Evolutionary conservation across 2,113 vertebrate genomes (phyloP).

Genomic region (Chloroceryle aenea): DNA sequence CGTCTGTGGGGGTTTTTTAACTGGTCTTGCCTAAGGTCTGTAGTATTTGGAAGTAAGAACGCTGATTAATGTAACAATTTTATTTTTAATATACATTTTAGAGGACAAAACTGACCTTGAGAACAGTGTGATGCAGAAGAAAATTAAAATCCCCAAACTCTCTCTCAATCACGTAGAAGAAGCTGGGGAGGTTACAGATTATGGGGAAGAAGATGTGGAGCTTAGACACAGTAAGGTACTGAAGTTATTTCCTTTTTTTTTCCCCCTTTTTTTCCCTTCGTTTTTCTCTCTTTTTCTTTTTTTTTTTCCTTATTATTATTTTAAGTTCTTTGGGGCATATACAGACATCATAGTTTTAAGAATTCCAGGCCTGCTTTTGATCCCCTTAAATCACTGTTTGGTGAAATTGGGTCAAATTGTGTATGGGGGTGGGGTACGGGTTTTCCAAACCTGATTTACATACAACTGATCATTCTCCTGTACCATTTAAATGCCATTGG

Average conservation of each 20-base stretch:
- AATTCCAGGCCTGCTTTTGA: slow-evolving; percentile 43
- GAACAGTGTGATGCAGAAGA: slow-evolving; percentile 99
- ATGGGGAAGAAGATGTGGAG: slow-evolving; percentile 92
- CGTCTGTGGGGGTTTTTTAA: background rate
- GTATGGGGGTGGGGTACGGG: background rate
- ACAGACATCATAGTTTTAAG: background rate
- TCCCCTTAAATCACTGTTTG: background rate
- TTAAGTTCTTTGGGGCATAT: background rate
- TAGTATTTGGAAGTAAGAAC: slow-evolving; percentile 54
- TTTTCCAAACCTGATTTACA: background rate
- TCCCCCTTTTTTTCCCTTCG: background rate
- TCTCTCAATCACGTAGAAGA: slow-evolving; percentile 91
- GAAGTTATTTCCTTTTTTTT: slow-evolving; percentile 51
- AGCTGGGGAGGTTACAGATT: slow-evolving; percentile 89
- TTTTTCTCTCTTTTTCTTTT: background rate
- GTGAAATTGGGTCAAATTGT: slow-evolving; percentile 15
- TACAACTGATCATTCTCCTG: background rate
- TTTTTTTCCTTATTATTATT: background rate
- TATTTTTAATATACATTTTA: slow-evolving; percentile 79
- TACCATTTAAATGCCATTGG: background rate
- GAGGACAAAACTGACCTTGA: slow-evolving; percentile 94
- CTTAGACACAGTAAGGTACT: slow-evolving; percentile 98
- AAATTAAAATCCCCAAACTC: slow-evolving; percentile 99
- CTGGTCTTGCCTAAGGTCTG: slow-evolving; percentile 61
- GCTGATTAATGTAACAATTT: slow-evolving; percentile 65